phyloP scores from a whole-genome alignment of 2,797 vertebrate species.

The Eulemur rubriventer region DNA sequence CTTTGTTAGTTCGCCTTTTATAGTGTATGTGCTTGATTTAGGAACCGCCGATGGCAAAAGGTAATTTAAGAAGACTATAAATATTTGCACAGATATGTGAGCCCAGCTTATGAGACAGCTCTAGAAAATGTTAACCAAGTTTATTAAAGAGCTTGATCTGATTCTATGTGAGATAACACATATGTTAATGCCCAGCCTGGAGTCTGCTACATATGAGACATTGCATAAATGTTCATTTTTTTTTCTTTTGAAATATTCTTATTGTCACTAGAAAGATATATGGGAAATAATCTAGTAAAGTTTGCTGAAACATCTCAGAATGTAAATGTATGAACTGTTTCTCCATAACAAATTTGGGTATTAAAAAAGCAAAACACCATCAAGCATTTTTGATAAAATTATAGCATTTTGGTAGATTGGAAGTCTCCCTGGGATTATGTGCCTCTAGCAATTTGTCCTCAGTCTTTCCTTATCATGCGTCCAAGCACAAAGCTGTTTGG shows the following conservation, averaged over 20 bases:
- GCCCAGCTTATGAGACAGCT: constrained; percentile 3
- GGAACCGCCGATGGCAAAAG: constrained; percentile 63
- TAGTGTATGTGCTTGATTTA: constrained; percentile 51
- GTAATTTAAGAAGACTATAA: constrained; percentile 68
- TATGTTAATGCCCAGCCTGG: not conserved
- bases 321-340: not conserved
- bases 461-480: not conserved
- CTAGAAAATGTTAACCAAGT: constrained; percentile 25
- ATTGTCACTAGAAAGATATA: not conserved
- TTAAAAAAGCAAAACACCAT: not conserved
- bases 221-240: not conserved
- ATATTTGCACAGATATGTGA: constrained; percentile 47
- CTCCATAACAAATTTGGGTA: not conserved
- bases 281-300: not conserved
- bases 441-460: not conserved
- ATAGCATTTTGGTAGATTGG: not conserved
- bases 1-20: constrained; percentile 67
- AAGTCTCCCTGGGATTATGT: not conserved
- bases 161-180: not conserved
- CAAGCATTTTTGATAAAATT: not conserved
- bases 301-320: not conserved
- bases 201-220: not conserved
- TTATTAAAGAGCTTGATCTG: not conserved
- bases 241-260: constrained; percentile 2
- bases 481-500: not conserved